A percentile compares a stretch with the other conserved stretches of the same genome.
Evolutionary conservation across 2,797 vertebrate species (phyloP).

Genomic region (Danio choprae): DNA sequence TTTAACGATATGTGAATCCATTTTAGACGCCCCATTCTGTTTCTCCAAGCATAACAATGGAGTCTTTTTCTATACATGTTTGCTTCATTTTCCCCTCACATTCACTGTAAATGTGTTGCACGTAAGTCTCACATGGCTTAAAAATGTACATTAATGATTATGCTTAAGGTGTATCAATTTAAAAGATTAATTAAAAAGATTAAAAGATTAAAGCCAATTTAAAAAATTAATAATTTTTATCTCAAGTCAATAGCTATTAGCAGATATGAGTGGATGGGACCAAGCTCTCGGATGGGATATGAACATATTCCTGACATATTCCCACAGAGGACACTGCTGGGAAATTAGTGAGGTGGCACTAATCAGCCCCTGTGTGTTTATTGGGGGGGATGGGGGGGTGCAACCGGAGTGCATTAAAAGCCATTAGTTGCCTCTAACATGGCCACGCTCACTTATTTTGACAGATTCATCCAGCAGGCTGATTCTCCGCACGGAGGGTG

Average conservation of each 20-base stretch:
- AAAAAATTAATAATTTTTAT: no score
- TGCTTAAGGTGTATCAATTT: no score
- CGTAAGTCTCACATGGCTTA: no score
- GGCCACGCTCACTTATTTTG: conserved; percentile 60
- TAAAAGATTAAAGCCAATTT: no score
- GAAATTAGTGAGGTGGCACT: conserved; percentile 63
- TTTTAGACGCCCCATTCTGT: no score
- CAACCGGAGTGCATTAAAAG: conserved; percentile 61
- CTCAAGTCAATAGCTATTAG: neutral
- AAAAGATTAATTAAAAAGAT: no score
- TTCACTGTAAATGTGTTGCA: no score
- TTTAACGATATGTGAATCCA: no score
- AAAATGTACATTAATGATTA: no score
- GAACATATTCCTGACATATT: conserved; percentile 50
- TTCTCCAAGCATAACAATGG: no score
- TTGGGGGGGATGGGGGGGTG: conserved; percentile 44
- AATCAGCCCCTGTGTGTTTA: conserved; percentile 56
- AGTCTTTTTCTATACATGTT: no score
- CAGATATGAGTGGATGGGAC: neutral
- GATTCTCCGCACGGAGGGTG: conserved; percentile 55
- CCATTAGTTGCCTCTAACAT: conserved; percentile 61
- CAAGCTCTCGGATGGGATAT: conserved; percentile 1
- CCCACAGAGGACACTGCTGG: conserved; percentile 50
- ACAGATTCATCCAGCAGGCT: conserved; percentile 61
- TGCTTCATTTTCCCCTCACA: no score